Conservation (phyloP, 2,888 invertebrate genomes). For the Andrena bicolor region DNA sequence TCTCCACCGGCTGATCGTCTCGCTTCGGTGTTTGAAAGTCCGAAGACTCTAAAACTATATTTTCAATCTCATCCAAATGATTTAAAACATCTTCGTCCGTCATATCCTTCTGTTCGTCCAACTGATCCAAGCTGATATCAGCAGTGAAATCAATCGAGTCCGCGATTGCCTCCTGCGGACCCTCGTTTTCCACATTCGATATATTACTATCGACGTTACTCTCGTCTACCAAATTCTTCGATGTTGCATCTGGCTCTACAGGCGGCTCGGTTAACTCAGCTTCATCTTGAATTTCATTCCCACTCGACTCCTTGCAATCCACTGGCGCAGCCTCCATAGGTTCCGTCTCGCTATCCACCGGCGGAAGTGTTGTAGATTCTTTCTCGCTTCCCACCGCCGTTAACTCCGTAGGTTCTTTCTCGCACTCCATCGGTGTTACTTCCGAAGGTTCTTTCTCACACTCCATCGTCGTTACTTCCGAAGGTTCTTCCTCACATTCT, state of each 20-base stretch:
- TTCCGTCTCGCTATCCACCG: background rate
- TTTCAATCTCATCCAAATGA: constrained; percentile 80
- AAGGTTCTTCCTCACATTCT: background rate
- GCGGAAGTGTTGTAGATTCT: too few relatives aligned
- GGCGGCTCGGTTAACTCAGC: background rate
- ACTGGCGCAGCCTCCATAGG: background rate
- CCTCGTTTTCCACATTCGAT: background rate
- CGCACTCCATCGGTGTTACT: background rate
- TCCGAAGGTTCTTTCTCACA: background rate
- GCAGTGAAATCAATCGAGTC: constrained; percentile 63
- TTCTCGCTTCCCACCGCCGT: fast-evolving
- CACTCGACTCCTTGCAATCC: background rate
- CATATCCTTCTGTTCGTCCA: constrained; percentile 51
- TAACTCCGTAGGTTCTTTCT: background rate
- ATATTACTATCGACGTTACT: background rate
- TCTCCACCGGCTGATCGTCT: background rate
- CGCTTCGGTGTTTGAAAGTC: constrained; percentile 23
- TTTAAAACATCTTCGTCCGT: constrained; percentile 78
- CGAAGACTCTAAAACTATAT: constrained; percentile 69
- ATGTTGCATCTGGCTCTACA: background rate
- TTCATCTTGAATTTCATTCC: background rate
- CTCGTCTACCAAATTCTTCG: background rate
- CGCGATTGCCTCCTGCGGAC: background rate
- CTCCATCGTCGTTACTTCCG: background rate
- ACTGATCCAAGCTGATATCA: constrained; percentile 69